A percentile compares a stretch with the other conserved stretches of the same genome.
These are phyloP conservation scores for Harlomillsia oculata DNA, from an alignment of 1,140 invertebrate genomes.

Conservation along the genomic window DNA sequence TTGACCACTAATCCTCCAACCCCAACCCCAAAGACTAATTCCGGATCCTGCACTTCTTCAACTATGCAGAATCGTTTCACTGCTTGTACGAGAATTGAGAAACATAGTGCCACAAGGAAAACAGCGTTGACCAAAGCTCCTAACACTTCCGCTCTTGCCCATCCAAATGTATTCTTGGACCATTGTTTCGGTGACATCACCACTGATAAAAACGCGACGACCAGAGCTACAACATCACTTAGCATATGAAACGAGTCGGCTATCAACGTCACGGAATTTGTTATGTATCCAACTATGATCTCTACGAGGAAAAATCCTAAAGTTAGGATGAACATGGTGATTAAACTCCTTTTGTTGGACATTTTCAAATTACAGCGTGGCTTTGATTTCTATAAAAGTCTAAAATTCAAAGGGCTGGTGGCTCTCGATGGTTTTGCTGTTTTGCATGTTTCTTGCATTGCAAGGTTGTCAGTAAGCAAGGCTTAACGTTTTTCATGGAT, in stretches of 20 bases:
- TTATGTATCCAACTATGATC: slow-evolving; percentile 78
- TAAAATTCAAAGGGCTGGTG: too few relatives aligned
- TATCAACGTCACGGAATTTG: slow-evolving; percentile 83
- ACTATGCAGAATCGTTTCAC: slow-evolving; percentile 59
- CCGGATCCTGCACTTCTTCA: slow-evolving; percentile 68
- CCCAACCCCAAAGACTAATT: slow-evolving; percentile 65
- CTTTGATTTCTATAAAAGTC: too few relatives aligned
- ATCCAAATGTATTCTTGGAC: slow-evolving; percentile 90
- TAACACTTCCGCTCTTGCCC: slow-evolving; percentile 82
- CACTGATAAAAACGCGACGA: slow-evolving; percentile 78
- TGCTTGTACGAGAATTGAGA: slow-evolving; percentile 82
- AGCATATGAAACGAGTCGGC: slow-evolving; percentile 91
- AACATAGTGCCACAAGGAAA: slow-evolving; percentile 84
- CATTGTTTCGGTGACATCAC: slow-evolving; percentile 92
- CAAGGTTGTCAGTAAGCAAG: too few relatives aligned
- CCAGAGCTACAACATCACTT: slow-evolving; percentile 77
- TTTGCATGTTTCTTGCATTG: too few relatives aligned
- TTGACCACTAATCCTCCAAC: slow-evolving; percentile 72
- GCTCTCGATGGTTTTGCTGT: too few relatives aligned
- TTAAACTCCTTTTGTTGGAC: slow-evolving; percentile 88
- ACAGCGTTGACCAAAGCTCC: slow-evolving; percentile 84
- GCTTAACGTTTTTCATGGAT: too few relatives aligned
- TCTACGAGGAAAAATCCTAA: slow-evolving; percentile 78
- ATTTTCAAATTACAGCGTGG: too few relatives aligned
- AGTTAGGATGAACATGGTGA: slow-evolving; percentile 81